Evolutionary conservation across 2,797 vertebrate genomes (phyloP), one percentile per base, ranked within the genome.

Genomic region (Tamandua tetradactyla): DNA sequence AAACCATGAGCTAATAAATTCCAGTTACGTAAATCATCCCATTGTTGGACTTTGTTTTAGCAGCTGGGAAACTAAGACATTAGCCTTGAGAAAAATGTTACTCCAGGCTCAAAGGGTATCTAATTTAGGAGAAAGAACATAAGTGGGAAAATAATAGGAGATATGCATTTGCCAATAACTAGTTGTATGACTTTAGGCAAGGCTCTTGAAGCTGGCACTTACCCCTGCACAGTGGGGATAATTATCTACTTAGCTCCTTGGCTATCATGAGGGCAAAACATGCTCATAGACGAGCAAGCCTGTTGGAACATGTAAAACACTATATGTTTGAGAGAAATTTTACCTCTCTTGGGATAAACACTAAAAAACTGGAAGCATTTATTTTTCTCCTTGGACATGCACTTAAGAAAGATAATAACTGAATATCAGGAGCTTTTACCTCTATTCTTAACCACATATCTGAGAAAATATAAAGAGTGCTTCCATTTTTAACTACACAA

Each of bases 51-150:
- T 55, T 55, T 17, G 13, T 18, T 55, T 55, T 20, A 55, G 52
- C 52, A 55, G 52, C 17, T 18, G 17, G 18, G 52, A 55, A 55
- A 55, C 17, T 4, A 55, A 55, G 52, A 55, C 18, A 49, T 49
- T 12, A 55, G 52, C 52, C 20, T 55, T 94, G 83, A 95, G 71
- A 95, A 86, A 95, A 93, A 79, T 82, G 40, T 93, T 87, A 93
- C 55, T 88, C 25, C 11, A 79, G 44, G 5, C 49, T 88, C 49
- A 93, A 68, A 91, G 72, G n/a, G 22, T 94, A 47, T 52, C 59
- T 89, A 23, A 23, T 71, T 93, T 57, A 72, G 64, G 13, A 95
- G 57, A 81, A 75, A 92, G 78, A 62, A 89, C 68, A 71, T 59
- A 15, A 72, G 81, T 87, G 49, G 37, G 27, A 32, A 82, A 15